Evolutionary conservation across 1,140 invertebrate genomes (phyloP).

Genomic region (Tigriopus japonicus): DNA sequence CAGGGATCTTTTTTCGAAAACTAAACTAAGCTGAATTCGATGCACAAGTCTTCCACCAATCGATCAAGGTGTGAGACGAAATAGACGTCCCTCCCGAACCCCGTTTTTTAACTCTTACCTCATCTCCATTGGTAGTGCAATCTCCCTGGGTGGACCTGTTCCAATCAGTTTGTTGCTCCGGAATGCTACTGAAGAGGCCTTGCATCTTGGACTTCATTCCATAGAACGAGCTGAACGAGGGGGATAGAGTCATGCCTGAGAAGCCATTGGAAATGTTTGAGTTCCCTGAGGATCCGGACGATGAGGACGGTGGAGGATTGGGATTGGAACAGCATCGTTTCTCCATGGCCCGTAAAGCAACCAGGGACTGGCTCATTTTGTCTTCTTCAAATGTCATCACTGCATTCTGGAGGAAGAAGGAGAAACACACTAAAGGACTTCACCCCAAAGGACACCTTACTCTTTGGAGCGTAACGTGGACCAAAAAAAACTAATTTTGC

Average conservation of each 20-base stretch:
- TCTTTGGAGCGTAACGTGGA: too few relatives aligned
- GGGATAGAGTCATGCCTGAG: background rate
- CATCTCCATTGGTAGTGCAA: background rate
- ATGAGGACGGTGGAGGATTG: too few relatives aligned
- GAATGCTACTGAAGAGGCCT: background rate
- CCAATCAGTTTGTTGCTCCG: background rate
- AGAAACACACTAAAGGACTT: too few relatives aligned
- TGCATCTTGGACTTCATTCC: constrained; percentile 6
- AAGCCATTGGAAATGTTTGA: too few relatives aligned
- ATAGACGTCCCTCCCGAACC: background rate
- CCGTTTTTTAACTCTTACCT: background rate
- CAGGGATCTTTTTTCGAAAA: too few relatives aligned
- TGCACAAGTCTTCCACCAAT: background rate
- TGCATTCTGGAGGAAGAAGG: background rate
- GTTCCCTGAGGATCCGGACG: too few relatives aligned
- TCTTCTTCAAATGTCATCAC: constrained; percentile 12
- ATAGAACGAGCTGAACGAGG: background rate
- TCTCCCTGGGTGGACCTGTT: background rate
- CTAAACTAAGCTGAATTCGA: background rate
- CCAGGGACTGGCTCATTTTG: constrained; percentile 2
- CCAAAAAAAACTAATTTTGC: too few relatives aligned
- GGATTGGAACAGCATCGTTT: constrained; percentile 8
- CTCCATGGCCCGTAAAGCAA: constrained; percentile 3
- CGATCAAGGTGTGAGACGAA: background rate
- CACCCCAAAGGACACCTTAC: too few relatives aligned